These are phyloP conservation scores for Luperina nickerlii DNA, from an alignment of 2,888 invertebrate species.

Conservation along the genomic window DNA sequence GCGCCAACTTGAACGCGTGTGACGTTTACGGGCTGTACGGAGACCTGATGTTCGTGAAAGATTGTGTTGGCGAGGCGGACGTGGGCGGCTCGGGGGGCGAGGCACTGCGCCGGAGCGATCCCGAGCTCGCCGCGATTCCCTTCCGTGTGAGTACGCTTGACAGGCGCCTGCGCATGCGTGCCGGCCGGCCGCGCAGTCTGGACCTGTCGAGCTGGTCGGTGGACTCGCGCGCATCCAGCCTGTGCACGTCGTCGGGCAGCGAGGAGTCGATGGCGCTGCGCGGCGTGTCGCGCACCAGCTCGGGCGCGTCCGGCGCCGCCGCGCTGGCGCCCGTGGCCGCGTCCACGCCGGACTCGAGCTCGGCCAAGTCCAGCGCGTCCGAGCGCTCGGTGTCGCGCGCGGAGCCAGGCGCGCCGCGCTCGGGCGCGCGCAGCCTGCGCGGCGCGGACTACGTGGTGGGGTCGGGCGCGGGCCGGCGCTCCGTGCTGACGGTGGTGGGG, in stretches of 20 bases:
- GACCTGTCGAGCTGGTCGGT: conserved; percentile 97
- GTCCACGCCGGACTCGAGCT: conserved; percentile 85
- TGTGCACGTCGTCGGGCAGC: conserved; percentile 96
- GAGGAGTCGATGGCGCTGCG: conserved; percentile 95
- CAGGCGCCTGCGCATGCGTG: conserved; percentile 94
- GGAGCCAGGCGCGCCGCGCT: conserved; percentile 77
- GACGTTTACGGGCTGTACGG: conserved; percentile 97
- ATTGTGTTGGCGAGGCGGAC: conserved; percentile 95
- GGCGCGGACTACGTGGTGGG: conserved; percentile 85
- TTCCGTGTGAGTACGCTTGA: conserved; percentile 95
- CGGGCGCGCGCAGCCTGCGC: conserved; percentile 85
- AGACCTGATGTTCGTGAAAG: conserved; percentile 96
- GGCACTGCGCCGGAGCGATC: conserved; percentile 94
- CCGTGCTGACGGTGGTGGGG: conserved; percentile 96
- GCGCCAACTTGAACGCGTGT: conserved; percentile 92
- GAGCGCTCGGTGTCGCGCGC: conserved; percentile 82
- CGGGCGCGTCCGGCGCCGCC: conserved; percentile 92
- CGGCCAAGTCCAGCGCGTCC: conserved; percentile 84
- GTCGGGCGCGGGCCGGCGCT: conserved; percentile 91
- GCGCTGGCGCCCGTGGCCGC: conserved; percentile 90
- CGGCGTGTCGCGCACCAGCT: conserved; percentile 94
- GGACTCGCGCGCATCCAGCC: conserved; percentile 94
- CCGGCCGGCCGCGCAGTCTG: conserved; percentile 94
- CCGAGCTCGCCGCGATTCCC: conserved; percentile 95
- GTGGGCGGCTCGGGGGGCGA: conserved; percentile 93